Percentiles rank a stretch among this genome's conserved stretches.
Conservation (phyloP, 1,140 invertebrate genomes). For the Subanguina moxae region DNA sequence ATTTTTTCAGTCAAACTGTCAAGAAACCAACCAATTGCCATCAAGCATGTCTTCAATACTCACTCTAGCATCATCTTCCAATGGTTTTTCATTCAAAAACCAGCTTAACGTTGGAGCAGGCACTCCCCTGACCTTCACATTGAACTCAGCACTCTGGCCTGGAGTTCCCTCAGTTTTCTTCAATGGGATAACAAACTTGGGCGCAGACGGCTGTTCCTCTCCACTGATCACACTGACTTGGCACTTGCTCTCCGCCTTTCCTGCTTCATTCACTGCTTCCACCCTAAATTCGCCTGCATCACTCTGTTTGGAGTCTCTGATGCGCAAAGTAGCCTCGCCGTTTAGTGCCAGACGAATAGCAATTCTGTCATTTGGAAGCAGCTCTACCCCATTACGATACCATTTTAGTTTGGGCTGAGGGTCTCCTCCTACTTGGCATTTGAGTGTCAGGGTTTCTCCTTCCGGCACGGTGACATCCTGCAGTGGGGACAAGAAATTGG, state of each 20-base stretch:
- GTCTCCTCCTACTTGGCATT: conserved; percentile 59
- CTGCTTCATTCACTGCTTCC: conserved; percentile 55
- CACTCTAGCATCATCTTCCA: conserved; percentile 39
- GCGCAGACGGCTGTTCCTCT: conserved; percentile 46
- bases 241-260: conserved; percentile 40
- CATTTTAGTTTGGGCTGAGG: conserved; percentile 56
- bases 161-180: conserved; percentile 33
- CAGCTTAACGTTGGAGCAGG: conserved; percentile 49
- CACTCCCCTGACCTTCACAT: conserved; percentile 54
- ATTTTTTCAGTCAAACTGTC: no score
- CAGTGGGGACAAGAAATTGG: conserved; percentile 52
- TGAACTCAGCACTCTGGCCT: conserved; percentile 51
- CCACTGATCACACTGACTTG: conserved; percentile 39
- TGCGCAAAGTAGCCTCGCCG: conserved; percentile 73
- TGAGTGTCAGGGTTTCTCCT: conserved; percentile 56
- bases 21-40: conserved; percentile 48
- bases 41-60: conserved; percentile 54
- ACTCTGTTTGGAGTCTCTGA: conserved; percentile 67
- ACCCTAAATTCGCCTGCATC: conserved; percentile 76
- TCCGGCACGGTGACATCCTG: conserved; percentile 49
- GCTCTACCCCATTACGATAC: conserved; percentile 39
- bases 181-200: conserved; percentile 57
- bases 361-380: conserved; percentile 50
- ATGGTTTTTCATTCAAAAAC: conserved; percentile 46
- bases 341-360: conserved; percentile 74